Evolutionary conservation across 2,888 invertebrate genomes (phyloP), one percentile per base, ranked within the genome.

Genomic region (Ophion slaviceki): DNA sequence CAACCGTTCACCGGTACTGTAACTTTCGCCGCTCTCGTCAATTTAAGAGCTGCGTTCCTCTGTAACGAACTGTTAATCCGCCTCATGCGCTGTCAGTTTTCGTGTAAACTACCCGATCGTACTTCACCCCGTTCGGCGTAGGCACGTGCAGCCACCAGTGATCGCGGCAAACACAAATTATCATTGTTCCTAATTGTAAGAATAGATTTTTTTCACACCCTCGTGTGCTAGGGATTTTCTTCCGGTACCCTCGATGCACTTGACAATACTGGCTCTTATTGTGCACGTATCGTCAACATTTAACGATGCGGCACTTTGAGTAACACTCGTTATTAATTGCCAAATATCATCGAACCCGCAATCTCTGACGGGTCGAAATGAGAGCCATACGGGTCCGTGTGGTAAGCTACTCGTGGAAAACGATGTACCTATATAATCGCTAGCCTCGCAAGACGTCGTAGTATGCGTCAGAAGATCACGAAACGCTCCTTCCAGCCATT

Each of bases 241-340:
- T 10, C 45, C 45, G 45, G 24, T 24, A 2, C 1, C 24, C 24
- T 24, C 24, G 24, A 24, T 1, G 24, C 24, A 0, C 24, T 24
- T 24, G 24, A 24, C 24, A 24, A 24, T 24, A 24, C 24, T 24
- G 24, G 24, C 24, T 24, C 0, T 24, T 24, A 45, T 0, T 62
- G 62, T 64, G 47, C 62, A 62, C 8, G 61, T 4, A 24, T 64
- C 64, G 20, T 75, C 75, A 64, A 62, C 62, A 36, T 62, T 64
- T 7, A 75, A 28, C 59, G 62, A 36, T 45, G 8, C 5, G 8
- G 45, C 45, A 8, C 45, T 7, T 45, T 45, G 45, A 5, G 45
- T 2, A 45, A 45, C 45, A 8, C 8, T 45, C 45, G 8, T 1
- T 45, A 45, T 45, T 45, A 45, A 8, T 5, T 45, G 45, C 45